A percentile compares a stretch with the other conserved stretches of the same genome.
phyloP scores from a whole-genome alignment of 2,113 vertebrate genomes.

The Oncorhynchus clarkii region DNA sequence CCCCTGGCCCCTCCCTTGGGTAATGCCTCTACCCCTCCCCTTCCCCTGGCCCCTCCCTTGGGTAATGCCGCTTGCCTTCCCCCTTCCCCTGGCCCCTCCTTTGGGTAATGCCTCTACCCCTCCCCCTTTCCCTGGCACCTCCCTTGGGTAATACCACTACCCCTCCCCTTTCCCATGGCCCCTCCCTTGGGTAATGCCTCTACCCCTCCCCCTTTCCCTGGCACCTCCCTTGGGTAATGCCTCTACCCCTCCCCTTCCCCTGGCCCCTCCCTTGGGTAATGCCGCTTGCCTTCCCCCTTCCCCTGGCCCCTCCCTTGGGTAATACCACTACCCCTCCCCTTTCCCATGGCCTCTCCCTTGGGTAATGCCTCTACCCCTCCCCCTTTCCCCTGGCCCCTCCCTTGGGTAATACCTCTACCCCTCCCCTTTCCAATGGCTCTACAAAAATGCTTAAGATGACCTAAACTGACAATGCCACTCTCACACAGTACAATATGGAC shows the following conservation, averaged over 20 bases:
- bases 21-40: neutral
- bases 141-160: neutral
- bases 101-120: too few relatives aligned
- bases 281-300: rapidly evolving
- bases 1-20: too few relatives aligned
- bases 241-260: too few relatives aligned
- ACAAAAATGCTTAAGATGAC: neutral
- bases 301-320: neutral
- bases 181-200: too few relatives aligned
- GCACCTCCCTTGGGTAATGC: too few relatives aligned
- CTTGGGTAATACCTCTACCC: neutral
- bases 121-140: neutral
- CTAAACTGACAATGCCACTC: neutral
- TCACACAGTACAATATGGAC: neutral
- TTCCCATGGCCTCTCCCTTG: too few relatives aligned
- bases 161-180: too few relatives aligned
- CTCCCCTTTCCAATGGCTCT: neutral
- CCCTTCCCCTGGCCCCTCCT: neutral
- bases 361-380: neutral
- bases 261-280: neutral
- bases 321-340: neutral
- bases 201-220: too few relatives aligned
- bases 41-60: neutral
- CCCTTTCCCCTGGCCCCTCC: neutral
- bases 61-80: neutral